Conservation (phyloP, 2,113 vertebrate genomes). For the Oriolus oriolus region DNA sequence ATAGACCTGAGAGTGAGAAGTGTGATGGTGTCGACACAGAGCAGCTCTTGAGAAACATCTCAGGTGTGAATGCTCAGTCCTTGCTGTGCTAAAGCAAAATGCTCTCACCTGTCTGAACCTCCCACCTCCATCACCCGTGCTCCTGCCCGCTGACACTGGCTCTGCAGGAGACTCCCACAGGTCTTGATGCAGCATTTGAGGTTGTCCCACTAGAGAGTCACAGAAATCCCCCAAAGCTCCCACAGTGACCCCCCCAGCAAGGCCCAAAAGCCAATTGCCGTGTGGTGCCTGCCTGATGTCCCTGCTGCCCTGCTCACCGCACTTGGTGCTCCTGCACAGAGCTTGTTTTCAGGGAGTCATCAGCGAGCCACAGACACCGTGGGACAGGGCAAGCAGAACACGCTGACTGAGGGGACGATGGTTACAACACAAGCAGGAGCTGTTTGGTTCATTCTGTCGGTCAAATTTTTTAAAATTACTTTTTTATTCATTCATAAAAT, state of each 20-base stretch:
- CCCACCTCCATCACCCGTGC: fast-evolving
- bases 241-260: neutral
- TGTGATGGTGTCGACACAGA: fast-evolving
- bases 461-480: neutral
- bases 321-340: neutral
- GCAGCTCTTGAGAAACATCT: neutral
- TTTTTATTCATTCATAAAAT: neutral
- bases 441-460: neutral
- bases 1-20: neutral
- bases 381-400: fast-evolving
- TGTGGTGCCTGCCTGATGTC: fast-evolving
- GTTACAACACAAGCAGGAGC: neutral
- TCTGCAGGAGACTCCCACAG: neutral
- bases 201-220: fast-evolving
- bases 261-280: neutral
- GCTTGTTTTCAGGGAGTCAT: neutral
- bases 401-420: neutral
- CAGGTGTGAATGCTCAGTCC: neutral
- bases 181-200: neutral
- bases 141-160: fast-evolving
- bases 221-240: neutral
- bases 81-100: fast-evolving
- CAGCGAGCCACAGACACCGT: neutral
- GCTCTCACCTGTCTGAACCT: neutral
- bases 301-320: fast-evolving